phyloP scores from a whole-genome alignment of 2,113 vertebrate genomes.

The Gadus macrocephalus region DNA sequence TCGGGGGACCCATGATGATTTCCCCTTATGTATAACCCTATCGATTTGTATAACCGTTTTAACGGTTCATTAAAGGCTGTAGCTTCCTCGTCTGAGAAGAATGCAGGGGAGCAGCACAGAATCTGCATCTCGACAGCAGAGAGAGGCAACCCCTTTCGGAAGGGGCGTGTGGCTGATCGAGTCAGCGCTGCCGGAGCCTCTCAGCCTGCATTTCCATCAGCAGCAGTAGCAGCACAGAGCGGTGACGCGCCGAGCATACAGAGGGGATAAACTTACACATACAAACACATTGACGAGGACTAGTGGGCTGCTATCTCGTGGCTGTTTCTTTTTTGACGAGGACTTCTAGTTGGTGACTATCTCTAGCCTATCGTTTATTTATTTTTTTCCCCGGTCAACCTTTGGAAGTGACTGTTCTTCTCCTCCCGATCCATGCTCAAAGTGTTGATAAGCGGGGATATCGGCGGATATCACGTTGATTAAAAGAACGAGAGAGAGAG shows the following conservation, averaged over 20 bases:
- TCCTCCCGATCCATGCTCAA: not conserved
- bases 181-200: slow-evolving; percentile 37
- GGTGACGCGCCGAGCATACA: slow-evolving; percentile 36
- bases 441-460: slow-evolving; percentile 10
- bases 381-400: not conserved
- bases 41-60: too few relatives aligned
- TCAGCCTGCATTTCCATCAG: slow-evolving; percentile 48
- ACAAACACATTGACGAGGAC: slow-evolving; percentile 23
- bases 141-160: slow-evolving; percentile 30
- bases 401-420: not conserved
- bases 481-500: slow-evolving; percentile 13
- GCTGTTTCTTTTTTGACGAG: too few relatives aligned
- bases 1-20: slow-evolving; percentile 1
- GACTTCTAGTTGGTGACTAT: too few relatives aligned
- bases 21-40: slow-evolving; percentile 20
- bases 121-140: slow-evolving; percentile 50
- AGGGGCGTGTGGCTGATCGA: slow-evolving; percentile 56
- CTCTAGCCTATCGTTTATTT: too few relatives aligned
- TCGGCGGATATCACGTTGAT: slow-evolving; percentile 10
- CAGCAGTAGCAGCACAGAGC: slow-evolving; percentile 22
- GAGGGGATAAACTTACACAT: slow-evolving; percentile 32
- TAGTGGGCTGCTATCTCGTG: not conserved
- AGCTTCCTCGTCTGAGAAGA: not conserved
- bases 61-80: slow-evolving; percentile 8
- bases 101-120: slow-evolving; percentile 27